Evolutionary conservation across 2,797 vertebrate genomes (phyloP), one percentile per base, ranked within the genome.

Genomic region (Decapterus maruadsi): DNA sequence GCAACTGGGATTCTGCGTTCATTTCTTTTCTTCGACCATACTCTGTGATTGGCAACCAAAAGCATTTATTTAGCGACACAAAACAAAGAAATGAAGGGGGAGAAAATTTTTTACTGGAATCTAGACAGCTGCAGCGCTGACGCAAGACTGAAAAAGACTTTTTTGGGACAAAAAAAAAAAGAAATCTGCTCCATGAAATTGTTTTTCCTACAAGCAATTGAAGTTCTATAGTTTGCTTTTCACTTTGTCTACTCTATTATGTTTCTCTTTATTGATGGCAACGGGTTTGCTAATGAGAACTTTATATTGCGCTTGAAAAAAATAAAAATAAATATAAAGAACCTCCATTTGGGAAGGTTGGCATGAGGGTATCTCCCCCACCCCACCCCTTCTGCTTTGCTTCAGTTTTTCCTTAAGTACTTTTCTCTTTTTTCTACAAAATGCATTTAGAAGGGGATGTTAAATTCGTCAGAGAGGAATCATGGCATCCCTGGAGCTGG

Each of bases 401-500:
- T 81, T 78, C 38, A 4, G 17, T 67, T 56, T 48, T 80, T 65
- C 63, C 70, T 72, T 2, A 63, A 90, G 86, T 91, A 89, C 85
- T 92, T 90, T 79, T 78, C 45, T 92, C 89, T n/a, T 42, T 22
- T 9, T 75, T 70, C 63, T 78, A 78, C 80, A 50, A 79, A 77
- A 84, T 36, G 81, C 86, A 81, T 90, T 91, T 81, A 81, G 36
- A 56, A 34, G 68, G 78, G 81, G 84, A 68, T 81, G 85, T 81
- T 56, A 19, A 75, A 81, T 81, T 83, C 4, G 75, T 82, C 79
- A 12, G 79, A 80, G 85, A 86, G 76, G 80, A 90, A 75, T 95
- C 94, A 93, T 95, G 94, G 90, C 95, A 94, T 95, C 95, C 95
- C 95, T 93, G 93, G 93, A 92, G 90, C 90, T 91, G 93, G 92